Evolutionary conservation across 2,113 vertebrate genomes (phyloP), one percentile per base, ranked within the genome.

Genomic region (Hyla sarda): DNA sequence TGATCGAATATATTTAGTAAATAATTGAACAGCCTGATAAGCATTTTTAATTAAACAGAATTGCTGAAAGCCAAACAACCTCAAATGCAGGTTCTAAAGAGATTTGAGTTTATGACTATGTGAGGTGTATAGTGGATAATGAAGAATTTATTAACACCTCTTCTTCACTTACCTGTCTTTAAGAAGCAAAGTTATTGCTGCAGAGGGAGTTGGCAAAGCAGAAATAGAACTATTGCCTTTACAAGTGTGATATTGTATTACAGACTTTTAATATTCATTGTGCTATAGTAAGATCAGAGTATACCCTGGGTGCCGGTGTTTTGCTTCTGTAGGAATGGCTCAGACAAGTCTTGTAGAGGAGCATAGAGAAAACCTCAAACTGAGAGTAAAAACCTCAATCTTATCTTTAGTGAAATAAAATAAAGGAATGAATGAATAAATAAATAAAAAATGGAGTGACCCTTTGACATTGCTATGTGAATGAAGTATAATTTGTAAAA

Each of bases 11-110:
- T 48, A 75, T 25, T 75, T 50, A 28, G 45, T 75, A 50, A 75
- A 75, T 75, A 75, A 75, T 75, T 75, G 48, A 75, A 75, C 72
- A 74, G 45, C 48, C 73, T 50, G 48, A 75, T 75, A 75, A 75
- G 45, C 73, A 75, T 75, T 75, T 74, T 75, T 75, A 75, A 75
- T 75, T n/a, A 75, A 75, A 50, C 73, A 75, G 73, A 75, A 75
- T 75, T 75, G 45, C 73, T 75, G 25, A 48, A 47, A 75, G 73
- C 73, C 45, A 75, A 75, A 48, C 71, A 45, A n/a, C 4, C 21
- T n/a, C 47, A 75, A 28, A 75, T 75, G 73, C 73, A 75, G 47
- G n/a, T 75, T 75, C 73, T 75, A 25, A 75, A 47, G 73, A 45
- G 45, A 48, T 75, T 75, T 75, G 41, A 50, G 45, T 41, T 48